A percentile compares a stretch with the other conserved stretches of the same genome.
Conservation (phyloP, 2,888 invertebrate species). For the Dryococelus australis region DNA sequence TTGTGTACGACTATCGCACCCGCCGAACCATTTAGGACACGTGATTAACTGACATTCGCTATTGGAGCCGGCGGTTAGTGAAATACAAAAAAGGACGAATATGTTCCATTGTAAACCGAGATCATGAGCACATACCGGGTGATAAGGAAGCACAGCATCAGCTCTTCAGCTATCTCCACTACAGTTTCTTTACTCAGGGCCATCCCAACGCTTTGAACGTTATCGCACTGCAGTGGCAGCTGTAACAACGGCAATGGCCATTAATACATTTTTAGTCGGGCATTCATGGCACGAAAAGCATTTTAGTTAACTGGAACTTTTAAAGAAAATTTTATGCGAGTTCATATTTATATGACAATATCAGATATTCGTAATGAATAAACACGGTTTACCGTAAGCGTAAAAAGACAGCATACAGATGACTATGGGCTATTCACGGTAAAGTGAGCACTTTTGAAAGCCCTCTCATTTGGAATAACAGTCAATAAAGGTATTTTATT, state of each 20-base stretch:
- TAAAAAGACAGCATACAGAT: too few relatives aligned
- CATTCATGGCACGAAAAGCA: too few relatives aligned
- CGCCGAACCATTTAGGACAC: conserved; percentile 1
- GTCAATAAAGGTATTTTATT: too few relatives aligned
- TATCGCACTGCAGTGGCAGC: not conserved
- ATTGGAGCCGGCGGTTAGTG: conserved; percentile 3
- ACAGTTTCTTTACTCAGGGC: not conserved
- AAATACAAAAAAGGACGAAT: not conserved
- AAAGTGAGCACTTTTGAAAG: too few relatives aligned
- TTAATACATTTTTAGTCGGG: too few relatives aligned
- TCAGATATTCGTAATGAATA: too few relatives aligned
- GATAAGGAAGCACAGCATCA: not conserved
- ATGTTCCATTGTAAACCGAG: not conserved
- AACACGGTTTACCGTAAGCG: too few relatives aligned
- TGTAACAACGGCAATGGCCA: not conserved
- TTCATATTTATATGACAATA: too few relatives aligned
- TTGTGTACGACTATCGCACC: not conserved
- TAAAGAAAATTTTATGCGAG: too few relatives aligned
- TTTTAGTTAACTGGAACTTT: too few relatives aligned
- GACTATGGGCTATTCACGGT: too few relatives aligned
- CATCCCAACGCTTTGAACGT: not conserved
- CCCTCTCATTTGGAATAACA: too few relatives aligned
- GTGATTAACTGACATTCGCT: not conserved
- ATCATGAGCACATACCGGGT: not conserved
- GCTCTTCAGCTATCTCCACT: not conserved